Evolutionary conservation across 2,888 invertebrate genomes (phyloP).

Genomic region (Pyrrhia umbra): DNA sequence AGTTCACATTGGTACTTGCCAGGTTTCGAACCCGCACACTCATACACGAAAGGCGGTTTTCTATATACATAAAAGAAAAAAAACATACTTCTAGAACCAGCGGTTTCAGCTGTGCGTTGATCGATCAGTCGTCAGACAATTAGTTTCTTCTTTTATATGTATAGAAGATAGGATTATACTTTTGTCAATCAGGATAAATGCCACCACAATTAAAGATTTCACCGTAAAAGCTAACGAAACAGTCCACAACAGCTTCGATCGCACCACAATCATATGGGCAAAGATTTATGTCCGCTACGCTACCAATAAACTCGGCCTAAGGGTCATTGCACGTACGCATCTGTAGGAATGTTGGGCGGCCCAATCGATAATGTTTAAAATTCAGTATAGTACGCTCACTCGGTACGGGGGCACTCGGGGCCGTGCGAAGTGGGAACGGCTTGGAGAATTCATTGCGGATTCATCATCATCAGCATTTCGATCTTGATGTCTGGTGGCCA

Average conservation of each 20-base stretch:
- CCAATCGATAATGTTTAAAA: constrained; percentile 85
- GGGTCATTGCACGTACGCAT: constrained; percentile 66
- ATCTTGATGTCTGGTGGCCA: constrained; percentile 45
- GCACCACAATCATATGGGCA: constrained; percentile 60
- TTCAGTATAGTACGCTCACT: constrained; percentile 77
- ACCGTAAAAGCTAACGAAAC: constrained; percentile 1
- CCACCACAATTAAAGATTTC: neutral
- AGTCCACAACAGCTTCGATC: constrained; percentile 40
- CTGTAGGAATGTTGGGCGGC: constrained; percentile 79
- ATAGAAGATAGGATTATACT: too few relatives aligned
- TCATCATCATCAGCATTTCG: constrained; percentile 50
- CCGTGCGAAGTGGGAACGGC: constrained; percentile 54
- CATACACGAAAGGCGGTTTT: too few relatives aligned
- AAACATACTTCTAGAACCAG: too few relatives aligned
- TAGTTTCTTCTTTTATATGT: too few relatives aligned
- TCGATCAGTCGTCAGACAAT: too few relatives aligned
- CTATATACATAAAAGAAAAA: too few relatives aligned
- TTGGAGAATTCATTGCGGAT: constrained; percentile 43
- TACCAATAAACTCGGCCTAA: constrained; percentile 66
- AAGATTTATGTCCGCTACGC: constrained; percentile 67
- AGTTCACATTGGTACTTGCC: too few relatives aligned
- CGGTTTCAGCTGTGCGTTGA: too few relatives aligned
- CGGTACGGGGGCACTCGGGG: constrained; percentile 66
- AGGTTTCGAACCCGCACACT: too few relatives aligned
- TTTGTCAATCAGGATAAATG: too few relatives aligned